Evolutionary conservation across 2,888 invertebrate species (phyloP).

Genomic region (Subacronicta megacephala): DNA sequence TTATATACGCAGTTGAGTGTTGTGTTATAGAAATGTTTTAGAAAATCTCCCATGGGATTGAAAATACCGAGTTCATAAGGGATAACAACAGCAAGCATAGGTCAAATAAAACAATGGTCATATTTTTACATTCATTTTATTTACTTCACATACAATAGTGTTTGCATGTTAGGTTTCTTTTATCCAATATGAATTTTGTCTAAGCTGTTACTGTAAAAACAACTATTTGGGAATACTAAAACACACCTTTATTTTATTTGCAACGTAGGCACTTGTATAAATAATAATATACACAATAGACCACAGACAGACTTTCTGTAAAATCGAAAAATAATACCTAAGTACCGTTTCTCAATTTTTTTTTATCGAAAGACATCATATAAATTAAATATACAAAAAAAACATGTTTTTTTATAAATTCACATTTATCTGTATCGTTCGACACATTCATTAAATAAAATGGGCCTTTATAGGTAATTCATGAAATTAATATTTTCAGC

Average conservation of each 20-base stretch:
- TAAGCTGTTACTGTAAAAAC: conserved; percentile 58
- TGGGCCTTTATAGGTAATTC: background rate
- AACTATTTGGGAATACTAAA: conserved; percentile 43
- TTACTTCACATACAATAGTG: conserved; percentile 71
- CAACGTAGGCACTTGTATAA: background rate
- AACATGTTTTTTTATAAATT: background rate
- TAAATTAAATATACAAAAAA: background rate
- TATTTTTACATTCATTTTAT: conserved; percentile 72
- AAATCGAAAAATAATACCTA: background rate
- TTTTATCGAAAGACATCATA: too few relatives aligned
- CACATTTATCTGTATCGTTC: background rate
- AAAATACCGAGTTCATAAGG: too few relatives aligned
- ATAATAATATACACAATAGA: conserved; percentile 7
- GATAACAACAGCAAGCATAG: too few relatives aligned
- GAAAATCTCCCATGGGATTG: too few relatives aligned
- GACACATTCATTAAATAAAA: too few relatives aligned
- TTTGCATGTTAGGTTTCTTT: conserved; percentile 55
- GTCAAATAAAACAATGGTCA: conserved; percentile 20
- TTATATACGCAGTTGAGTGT: too few relatives aligned
- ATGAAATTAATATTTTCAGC: conserved; percentile 13
- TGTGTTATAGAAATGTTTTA: too few relatives aligned
- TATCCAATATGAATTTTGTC: conserved; percentile 47
- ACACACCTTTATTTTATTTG: conserved; percentile 19
- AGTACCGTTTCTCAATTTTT: too few relatives aligned
- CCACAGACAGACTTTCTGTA: background rate